A percentile compares a stretch with the other conserved stretches of the same genome.
Evolutionary conservation across 2,888 invertebrate species (phyloP).

Genomic region (Pheosia tremula): DNA sequence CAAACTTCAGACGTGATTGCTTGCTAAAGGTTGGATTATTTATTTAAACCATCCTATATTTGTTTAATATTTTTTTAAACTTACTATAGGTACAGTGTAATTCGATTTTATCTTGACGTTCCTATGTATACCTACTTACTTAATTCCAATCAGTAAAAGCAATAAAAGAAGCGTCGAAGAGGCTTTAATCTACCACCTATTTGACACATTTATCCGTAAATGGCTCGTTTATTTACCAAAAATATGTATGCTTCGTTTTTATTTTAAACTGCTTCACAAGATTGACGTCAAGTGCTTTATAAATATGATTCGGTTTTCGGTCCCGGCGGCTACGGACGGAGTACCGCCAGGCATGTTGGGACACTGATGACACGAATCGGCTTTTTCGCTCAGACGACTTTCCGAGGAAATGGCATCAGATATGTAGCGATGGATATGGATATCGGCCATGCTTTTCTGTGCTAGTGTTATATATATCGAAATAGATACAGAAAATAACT

Average conservation of each 20-base stretch:
- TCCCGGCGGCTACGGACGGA: conserved; percentile 49
- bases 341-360: conserved; percentile 56
- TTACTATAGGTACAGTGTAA: no score
- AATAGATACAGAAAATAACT: no score
- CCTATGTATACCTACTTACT: no score
- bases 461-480: neutral
- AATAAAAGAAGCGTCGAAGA: neutral
- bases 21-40: no score
- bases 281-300: conserved; percentile 55
- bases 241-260: conserved; percentile 45
- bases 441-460: conserved; percentile 21
- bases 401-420: conserved; percentile 52
- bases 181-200: neutral
- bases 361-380: conserved; percentile 65
- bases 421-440: conserved; percentile 45
- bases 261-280: conserved; percentile 57
- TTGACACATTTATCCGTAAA: conserved; percentile 33
- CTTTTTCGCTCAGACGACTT: conserved; percentile 66
- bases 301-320: conserved; percentile 63
- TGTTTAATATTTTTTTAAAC: no score
- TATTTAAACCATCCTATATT: no score
- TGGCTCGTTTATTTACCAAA: conserved; percentile 45
- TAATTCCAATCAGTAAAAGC: no score
- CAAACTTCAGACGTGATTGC: conserved; percentile 11
- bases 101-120: no score